Evolutionary conservation across 1,140 invertebrate genomes (phyloP), one percentile per base, ranked within the genome.

Genomic region (Reticulitermes speratus): DNA sequence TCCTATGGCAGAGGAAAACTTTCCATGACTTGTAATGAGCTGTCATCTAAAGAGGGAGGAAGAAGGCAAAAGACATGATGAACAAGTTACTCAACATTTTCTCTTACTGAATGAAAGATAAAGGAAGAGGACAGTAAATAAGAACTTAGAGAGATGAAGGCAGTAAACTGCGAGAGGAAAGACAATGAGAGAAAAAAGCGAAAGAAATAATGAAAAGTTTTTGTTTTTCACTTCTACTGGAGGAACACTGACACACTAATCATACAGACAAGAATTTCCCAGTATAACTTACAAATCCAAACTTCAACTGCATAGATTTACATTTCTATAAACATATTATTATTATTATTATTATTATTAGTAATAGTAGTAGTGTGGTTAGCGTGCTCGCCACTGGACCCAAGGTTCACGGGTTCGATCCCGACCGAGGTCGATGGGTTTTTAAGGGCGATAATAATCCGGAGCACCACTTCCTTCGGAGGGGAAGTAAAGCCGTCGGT

Each of bases 61-160:
- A 75, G 65, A 75, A 75, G 65, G 65, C n/a, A 23, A 65, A 75
- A 75, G 65, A 75, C 65, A 75, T 75, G 65, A 75, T 75, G 65
- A 75, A 75, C 65, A 75, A 75, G 65, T 75, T 75, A 75, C n/a
- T n/a, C 65, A 75, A 75, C 65, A 75, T 75, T 75, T 75, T 75
- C 65, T 75, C 65, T 30, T 75, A 75, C 65, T 75, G 65, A 75
- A 75, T 30, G 65, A 16, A 75, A 75, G 65, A 75, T 11, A 75
- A 75, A 75, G n/a, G 25, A 14, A 8, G 14, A 16, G n/a, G 7
- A 14, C 3, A 30, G n/a, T 7, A 11, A n/a, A 12, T 11, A 75
- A 30, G 65, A 16, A n/a, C 19, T 65, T 8, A 65, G 19, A 65
- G 59, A 65, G 21, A n/a, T 65, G 19, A 65, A 75, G n/a, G 52